Evolutionary conservation across 2,888 invertebrate genomes (phyloP), one percentile per base, ranked within the genome.

Genomic region (Heliconius cydno): DNA sequence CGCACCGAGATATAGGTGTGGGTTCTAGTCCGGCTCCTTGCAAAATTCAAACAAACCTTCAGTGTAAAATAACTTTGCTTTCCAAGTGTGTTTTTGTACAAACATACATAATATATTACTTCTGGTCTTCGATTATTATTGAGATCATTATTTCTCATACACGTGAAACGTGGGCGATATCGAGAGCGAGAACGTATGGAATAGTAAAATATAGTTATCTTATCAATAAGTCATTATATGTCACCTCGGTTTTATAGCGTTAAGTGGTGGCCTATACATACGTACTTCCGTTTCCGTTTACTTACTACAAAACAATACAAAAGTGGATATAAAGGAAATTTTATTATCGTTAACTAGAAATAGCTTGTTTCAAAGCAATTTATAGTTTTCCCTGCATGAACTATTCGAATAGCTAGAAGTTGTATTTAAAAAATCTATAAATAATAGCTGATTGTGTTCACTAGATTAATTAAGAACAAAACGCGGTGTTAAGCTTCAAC

Each of bases 171-270:
- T 46, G 22, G 4, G 28, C 71, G 71, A 72, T 52, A 72, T 52
- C 52, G 28, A 30, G 52, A 28, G 28, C 28, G 19, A 46, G 13
- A 52, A 72, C 1, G 25, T 65, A 75, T 65, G 38, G 25, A 34
- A 74, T 65, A 41, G 19, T 65, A 46, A 65, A 75, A 10, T 75
- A 25, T 28, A 25, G 38, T 72, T 72, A 57, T 73, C 73, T 73
- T 73, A 73, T 30, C 34, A 38, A 73, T 60, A 73, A 60, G 60
- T 46, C 28, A 65, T 75, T 66, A 63, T 65, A 75, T 60, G 65
- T 75, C 63, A 63, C 75, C 75, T 75, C 75, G 75, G 63, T 66
- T 75, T 75, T 75, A 75, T 75, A 75, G 46, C 74, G 25, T 46
- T 46, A 73, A 41, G 75, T 25, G 60, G 63, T 65, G 63, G 25